Conservation (phyloP, 2,888 invertebrate species). For the Labia minor region DNA sequence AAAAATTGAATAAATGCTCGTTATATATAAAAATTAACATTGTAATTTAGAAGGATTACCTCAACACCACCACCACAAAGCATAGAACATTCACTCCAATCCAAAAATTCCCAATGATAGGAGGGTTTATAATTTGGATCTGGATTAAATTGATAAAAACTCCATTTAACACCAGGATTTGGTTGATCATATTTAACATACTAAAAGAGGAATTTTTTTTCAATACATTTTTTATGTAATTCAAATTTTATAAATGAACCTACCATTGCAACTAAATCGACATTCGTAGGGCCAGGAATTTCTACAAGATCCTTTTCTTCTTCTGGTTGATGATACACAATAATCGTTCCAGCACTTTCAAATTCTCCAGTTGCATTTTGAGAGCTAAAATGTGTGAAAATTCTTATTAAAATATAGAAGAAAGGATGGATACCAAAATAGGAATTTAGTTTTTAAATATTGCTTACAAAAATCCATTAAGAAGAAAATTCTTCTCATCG, state of each 20-base stretch:
- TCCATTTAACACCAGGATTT: neutral
- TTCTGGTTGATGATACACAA: constrained; percentile 41
- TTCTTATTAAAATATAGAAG: too few relatives aligned
- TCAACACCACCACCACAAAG: constrained; percentile 65
- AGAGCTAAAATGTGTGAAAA: neutral
- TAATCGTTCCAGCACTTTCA: constrained; percentile 39
- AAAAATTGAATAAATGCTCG: too few relatives aligned
- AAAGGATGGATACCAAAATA: too few relatives aligned
- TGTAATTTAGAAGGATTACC: constrained; percentile 21
- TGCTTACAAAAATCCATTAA: constrained; percentile 52
- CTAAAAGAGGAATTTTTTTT: too few relatives aligned
- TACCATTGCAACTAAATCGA: constrained; percentile 38
- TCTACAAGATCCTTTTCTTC: constrained; percentile 45
- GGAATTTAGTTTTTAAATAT: too few relatives aligned
- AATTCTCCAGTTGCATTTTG: constrained; percentile 34
- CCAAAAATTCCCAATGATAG: constrained; percentile 63
- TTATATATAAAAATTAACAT: neutral
- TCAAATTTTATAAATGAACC: too few relatives aligned
- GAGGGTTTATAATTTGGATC: constrained; percentile 36
- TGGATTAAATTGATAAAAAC: neutral
- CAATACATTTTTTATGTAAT: too few relatives aligned
- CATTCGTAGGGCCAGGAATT: constrained; percentile 50
- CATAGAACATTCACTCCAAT: constrained; percentile 69
- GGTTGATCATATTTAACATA: neutral
- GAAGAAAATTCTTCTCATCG: constrained; percentile 41